These are phyloP conservation scores for Oxystoma pomonae DNA, from an alignment of 2,888 invertebrate species.

Conservation along the genomic window DNA sequence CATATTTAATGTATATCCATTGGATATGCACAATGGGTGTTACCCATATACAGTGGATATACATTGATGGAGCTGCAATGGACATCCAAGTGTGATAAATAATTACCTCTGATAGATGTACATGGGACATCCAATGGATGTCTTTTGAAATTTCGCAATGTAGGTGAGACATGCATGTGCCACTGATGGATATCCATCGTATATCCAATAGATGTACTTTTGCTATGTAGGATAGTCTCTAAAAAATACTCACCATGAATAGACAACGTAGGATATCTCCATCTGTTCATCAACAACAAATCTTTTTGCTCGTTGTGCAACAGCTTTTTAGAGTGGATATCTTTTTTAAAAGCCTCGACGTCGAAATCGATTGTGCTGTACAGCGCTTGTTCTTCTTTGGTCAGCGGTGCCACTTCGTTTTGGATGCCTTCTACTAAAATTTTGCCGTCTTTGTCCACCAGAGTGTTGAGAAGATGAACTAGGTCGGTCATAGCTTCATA, in stretches of 20 bases:
- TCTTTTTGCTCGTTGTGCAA: slow-evolving; percentile 77
- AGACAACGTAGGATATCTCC: slow-evolving; percentile 91
- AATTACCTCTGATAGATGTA: no score
- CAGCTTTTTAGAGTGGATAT: slow-evolving; percentile 65
- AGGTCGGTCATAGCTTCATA: slow-evolving; percentile 90
- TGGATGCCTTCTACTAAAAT: slow-evolving; percentile 81
- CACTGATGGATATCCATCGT: no score
- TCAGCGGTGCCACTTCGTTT: slow-evolving; percentile 73
- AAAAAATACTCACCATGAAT: slow-evolving; percentile 76
- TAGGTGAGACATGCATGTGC: no score
- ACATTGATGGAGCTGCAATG: no score
- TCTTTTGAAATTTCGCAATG: no score
- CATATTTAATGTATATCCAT: no score
- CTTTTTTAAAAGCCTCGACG: slow-evolving; percentile 67
- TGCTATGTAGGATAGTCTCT: no score
- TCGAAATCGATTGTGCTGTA: slow-evolving; percentile 87
- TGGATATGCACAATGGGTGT: no score
- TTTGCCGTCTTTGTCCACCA: slow-evolving; percentile 83
- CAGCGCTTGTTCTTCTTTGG: slow-evolving; percentile 63
- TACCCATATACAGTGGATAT: no score
- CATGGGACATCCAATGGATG: no score
- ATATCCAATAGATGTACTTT: no score
- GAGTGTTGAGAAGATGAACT: slow-evolving; percentile 74
- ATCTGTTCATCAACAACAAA: slow-evolving; percentile 86
- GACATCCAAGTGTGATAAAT: no score